phyloP scores from a whole-genome alignment of 2,888 invertebrate genomes.

The Pristionchus japonicus region DNA sequence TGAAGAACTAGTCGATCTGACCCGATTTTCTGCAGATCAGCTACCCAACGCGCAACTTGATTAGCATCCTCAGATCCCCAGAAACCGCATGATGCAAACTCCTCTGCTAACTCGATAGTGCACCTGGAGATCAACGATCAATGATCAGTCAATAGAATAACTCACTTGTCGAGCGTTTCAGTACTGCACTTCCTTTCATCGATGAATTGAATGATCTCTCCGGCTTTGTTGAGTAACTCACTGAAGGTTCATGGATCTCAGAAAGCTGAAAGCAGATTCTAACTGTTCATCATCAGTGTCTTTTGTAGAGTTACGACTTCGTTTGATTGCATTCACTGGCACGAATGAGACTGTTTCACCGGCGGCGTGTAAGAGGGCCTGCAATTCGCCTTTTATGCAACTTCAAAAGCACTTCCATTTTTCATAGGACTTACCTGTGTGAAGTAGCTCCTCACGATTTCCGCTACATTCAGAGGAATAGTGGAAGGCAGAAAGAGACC shows the following conservation, averaged over 20 bases:
- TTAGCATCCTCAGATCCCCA: conserved; percentile 52
- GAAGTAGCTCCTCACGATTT: conserved; percentile 62
- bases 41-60: conserved; percentile 46
- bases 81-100: conserved; percentile 47
- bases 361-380: conserved; percentile 56
- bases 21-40: conserved; percentile 45
- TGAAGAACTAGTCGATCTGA: no score
- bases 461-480: conserved; percentile 51
- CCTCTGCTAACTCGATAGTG: conserved; percentile 48
- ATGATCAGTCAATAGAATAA: no score
- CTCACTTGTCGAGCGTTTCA: conserved; percentile 40
- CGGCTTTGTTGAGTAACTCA: conserved; percentile 56
- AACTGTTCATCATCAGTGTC: conserved; percentile 58
- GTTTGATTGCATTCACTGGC: conserved; percentile 58
- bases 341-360: conserved; percentile 57
- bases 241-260: conserved; percentile 39
- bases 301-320: conserved; percentile 57
- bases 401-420: no score
- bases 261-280: no score
- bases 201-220: conserved; percentile 52
- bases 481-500: conserved; percentile 60
- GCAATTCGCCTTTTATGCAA: no score
- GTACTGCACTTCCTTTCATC: conserved; percentile 52
- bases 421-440: conserved; percentile 34
- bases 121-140: conserved; percentile 20